Percentiles rank a stretch among this genome's conserved stretches.
phyloP scores from a whole-genome alignment of 2,797 vertebrate genomes.

The Myotis findleyi region DNA sequence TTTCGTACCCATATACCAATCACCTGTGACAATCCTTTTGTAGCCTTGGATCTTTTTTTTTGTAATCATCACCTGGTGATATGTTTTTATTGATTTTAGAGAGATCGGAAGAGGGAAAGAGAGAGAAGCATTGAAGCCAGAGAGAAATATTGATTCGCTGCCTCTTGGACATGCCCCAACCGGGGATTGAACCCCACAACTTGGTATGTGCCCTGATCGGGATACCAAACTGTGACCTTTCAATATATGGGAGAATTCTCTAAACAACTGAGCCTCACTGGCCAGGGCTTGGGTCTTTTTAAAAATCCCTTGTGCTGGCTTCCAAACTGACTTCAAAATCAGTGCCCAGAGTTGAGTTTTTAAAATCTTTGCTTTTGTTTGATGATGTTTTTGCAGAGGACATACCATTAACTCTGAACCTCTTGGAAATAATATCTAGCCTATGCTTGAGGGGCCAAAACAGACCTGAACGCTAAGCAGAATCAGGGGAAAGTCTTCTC shows the following conservation, averaged over 20 bases:
- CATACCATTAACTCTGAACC: neutral
- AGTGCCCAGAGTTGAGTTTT: neutral
- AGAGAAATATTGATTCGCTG: neutral
- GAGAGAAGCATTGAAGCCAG: neutral
- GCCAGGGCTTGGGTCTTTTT: neutral
- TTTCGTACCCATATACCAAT: neutral
- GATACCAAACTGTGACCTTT: neutral
- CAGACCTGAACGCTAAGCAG: neutral
- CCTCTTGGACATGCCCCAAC: neutral
- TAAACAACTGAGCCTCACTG: neutral
- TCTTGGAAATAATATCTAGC: neutral
- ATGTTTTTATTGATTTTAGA: neutral
- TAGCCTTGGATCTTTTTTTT: neutral
- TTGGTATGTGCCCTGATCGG: neutral
- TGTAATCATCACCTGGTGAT: neutral
- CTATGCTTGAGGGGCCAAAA: neutral
- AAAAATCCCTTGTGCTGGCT: neutral
- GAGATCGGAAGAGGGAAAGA: neutral
- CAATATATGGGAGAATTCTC: neutral
- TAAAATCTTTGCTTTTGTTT: neutral
- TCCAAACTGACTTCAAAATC: neutral
- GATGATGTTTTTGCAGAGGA: neutral
- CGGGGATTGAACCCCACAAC: neutral
- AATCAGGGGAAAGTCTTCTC: neutral
- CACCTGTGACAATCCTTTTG: neutral